Evolutionary conservation across 2,797 vertebrate species (phyloP), one percentile per base, ranked within the genome.

Genomic region (Tragelaphus oryx): DNA sequence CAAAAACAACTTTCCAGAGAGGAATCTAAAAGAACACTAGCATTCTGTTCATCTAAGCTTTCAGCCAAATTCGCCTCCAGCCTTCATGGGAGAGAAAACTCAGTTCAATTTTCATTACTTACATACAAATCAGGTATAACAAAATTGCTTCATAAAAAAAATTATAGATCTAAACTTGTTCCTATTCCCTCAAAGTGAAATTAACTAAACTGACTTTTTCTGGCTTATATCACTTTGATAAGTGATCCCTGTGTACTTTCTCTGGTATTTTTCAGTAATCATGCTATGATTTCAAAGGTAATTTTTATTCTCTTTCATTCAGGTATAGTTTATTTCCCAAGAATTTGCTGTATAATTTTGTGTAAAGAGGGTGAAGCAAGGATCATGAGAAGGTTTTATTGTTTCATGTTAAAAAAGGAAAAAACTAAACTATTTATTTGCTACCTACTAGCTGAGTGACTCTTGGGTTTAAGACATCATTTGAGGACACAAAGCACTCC

Each of bases 81-180:
- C 80, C 94, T 96, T 91, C 90, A 55, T 54, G 82, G 62, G 37
- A 95, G 83, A 87, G 74, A 68, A 91, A 87, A 59, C 33, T 81
- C 78, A 41, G 17, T 86, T 97, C 26, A n/a, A 14, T 95, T 91
- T 94, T 81, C 88, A 95, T 96, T 93, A 94, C 91, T 97, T 96
- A 95, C 78, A 94, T 96, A 95, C 87, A 89, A 97, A 96, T 96
- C 75, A 96, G 90, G 80, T 94, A 14, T 89, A 81, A 95, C 48
- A 94, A 95, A 97, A 95, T 96, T 94, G 80, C 83, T 95, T 96
- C 91, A 84, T 95, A 95, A 96, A 96, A 96, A 97, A 89, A 91
- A 95, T 65, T 78, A 95, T 94, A 92, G 78, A 55, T 89, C 75
- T 95, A 91, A 97, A 93, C 62, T 91, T 91, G 26, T 94, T 94